Evolutionary conservation across 1,140 invertebrate species (phyloP).

Genomic region (Pentalonia nigronervosa): DNA sequence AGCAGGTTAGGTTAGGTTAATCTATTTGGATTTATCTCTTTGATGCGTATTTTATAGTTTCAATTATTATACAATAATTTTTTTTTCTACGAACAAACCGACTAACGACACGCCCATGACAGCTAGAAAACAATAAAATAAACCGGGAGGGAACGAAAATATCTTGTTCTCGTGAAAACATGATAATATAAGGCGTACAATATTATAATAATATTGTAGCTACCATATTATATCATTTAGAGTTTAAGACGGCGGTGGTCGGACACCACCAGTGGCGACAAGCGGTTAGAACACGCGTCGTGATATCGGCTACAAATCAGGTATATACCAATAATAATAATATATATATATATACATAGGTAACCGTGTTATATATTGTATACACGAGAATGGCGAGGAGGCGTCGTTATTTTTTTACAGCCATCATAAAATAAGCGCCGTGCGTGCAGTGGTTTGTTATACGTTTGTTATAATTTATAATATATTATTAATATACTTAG

Average conservation of each 20-base stretch:
- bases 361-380: not conserved
- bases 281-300: not conserved
- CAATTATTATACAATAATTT: not conserved
- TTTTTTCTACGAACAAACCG: not conserved
- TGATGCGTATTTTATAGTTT: not conserved
- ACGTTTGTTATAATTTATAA: not conserved
- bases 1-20: too few relatives aligned
- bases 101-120: not conserved
- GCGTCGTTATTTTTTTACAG: not conserved
- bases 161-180: not conserved
- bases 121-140: constrained; percentile 11
- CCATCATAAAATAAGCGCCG: not conserved
- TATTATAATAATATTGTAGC: not conserved
- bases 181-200: not conserved
- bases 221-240: not conserved
- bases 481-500: not conserved
- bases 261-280: not conserved
- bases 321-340: not conserved
- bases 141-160: not conserved
- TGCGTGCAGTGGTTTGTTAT: not conserved
- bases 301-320: not conserved
- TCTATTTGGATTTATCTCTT: not conserved
- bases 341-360: not conserved
- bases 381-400: not conserved
- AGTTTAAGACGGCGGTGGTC: not conserved